Evolutionary conservation across 2,113 vertebrate genomes (phyloP).

Genomic region (Tapirus terrestris): DNA sequence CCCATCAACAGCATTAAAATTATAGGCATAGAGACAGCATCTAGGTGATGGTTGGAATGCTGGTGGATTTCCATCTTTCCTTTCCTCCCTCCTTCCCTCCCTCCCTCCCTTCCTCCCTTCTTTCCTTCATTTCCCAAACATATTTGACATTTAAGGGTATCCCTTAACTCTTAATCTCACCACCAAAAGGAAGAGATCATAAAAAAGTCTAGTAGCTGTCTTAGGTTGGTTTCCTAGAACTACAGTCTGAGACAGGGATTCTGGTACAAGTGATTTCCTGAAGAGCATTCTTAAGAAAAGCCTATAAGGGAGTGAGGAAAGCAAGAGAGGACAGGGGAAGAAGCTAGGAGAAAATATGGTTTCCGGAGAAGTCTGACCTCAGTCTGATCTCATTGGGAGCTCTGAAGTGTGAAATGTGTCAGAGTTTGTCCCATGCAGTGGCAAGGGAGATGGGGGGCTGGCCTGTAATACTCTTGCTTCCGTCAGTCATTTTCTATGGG

Average conservation of each 20-base stretch:
- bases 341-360: conserved; percentile 23
- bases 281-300: conserved; percentile 28
- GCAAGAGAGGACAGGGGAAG: not conserved
- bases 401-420: not conserved
- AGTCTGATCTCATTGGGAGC: not conserved
- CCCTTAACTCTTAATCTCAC: conserved; percentile 2
- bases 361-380: conserved; percentile 37
- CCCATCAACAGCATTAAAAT: conserved; percentile 1
- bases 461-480: not conserved
- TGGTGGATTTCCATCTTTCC: not conserved
- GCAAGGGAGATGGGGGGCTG: not conserved
- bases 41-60: not conserved
- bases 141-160: conserved; percentile 22
- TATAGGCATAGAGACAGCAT: not conserved
- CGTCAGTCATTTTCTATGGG: conserved; percentile 4
- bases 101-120: not conserved
- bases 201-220: not conserved
- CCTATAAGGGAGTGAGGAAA: not conserved
- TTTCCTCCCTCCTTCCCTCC: not conserved
- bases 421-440: not conserved
- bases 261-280: not conserved
- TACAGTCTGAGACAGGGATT: not conserved
- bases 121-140: conserved; percentile 35
- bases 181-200: not conserved
- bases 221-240: conserved; percentile 30